Conservation (phyloP, 2,113 vertebrate species). For the Psittacara wagleri region DNA sequence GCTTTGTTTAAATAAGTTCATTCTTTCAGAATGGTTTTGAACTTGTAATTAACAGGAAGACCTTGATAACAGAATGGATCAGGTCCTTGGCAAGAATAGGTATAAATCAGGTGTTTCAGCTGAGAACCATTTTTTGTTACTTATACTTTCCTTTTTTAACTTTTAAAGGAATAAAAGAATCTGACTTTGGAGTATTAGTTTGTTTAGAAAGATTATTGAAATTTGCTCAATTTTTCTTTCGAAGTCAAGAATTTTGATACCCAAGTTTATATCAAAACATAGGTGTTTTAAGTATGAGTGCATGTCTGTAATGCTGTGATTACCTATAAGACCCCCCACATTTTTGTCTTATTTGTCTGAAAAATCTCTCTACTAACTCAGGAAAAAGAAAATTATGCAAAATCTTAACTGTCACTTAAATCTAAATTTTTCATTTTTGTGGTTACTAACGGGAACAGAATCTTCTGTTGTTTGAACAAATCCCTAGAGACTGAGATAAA, state of each 20-base stretch:
- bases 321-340: neutral
- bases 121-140: neutral
- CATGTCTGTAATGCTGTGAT: neutral
- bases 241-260: neutral
- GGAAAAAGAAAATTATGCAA: constrained; percentile 17
- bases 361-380: neutral
- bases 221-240: neutral
- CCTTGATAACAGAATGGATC: neutral
- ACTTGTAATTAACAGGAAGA: neutral
- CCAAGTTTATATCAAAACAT: neutral
- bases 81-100: neutral
- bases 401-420: constrained; percentile 32
- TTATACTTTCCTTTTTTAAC: neutral
- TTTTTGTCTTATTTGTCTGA: constrained; percentile 26
- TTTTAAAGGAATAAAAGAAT: neutral
- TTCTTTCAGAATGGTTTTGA: neutral
- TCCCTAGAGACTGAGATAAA: neutral
- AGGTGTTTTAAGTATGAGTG: neutral
- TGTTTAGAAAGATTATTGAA: neutral
- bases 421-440: constrained; percentile 20
- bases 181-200: neutral
- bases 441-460: neutral
- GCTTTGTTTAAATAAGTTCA: neutral
- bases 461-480: constrained; percentile 26
- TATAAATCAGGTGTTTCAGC: neutral